A percentile compares a stretch with the other conserved stretches of the same genome.
phyloP scores from a whole-genome alignment of 2,797 vertebrate genomes.

The Takifugu rubripes region DNA sequence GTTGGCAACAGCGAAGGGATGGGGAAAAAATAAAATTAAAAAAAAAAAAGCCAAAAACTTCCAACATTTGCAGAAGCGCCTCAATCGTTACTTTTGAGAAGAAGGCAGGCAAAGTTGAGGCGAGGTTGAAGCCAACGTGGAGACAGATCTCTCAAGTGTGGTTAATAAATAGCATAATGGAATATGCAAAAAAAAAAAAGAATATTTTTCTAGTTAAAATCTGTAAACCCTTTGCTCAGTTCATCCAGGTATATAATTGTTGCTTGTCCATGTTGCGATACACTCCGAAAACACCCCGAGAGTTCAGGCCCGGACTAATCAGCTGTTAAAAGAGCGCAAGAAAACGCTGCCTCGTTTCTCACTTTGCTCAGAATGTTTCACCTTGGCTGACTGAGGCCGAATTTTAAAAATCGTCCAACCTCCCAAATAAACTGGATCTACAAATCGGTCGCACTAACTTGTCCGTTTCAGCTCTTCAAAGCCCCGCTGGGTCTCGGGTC shows the following conservation, averaged over 20 bases:
- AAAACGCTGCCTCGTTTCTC: constrained; percentile 19
- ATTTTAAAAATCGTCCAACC: constrained; percentile 1
- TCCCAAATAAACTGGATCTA: constrained; percentile 28
- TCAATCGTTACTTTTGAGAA: constrained; percentile 60
- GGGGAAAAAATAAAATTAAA: constrained; percentile 7
- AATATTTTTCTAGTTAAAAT: constrained; percentile 39
- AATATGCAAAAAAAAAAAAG: constrained; percentile 59
- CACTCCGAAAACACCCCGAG: constrained; percentile 18
- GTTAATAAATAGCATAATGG: constrained; percentile 73
- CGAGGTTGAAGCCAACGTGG: constrained; percentile 63
- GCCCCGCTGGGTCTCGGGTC: constrained; percentile 20
- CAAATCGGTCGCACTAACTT: constrained; percentile 29
- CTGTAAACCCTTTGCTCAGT: constrained; percentile 50
- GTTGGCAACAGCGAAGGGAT: constrained; percentile 64
- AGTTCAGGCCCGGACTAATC: constrained; percentile 17
- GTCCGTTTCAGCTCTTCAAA: constrained; percentile 24
- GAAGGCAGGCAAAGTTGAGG: constrained; percentile 63
- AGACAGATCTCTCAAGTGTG: constrained; percentile 74
- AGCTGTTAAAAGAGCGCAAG: constrained; percentile 11
- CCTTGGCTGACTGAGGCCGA: constrained; percentile 25
- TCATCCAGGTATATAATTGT: constrained; percentile 43
- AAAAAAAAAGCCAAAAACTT: constrained; percentile 35
- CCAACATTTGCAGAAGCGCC: constrained; percentile 60
- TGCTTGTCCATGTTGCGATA: constrained; percentile 43
- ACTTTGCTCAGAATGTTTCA: constrained; percentile 12